Base-by-base conservation (phyloP, 2,113 vertebrate genomes). In the Noctilio leporinus region DNA sequence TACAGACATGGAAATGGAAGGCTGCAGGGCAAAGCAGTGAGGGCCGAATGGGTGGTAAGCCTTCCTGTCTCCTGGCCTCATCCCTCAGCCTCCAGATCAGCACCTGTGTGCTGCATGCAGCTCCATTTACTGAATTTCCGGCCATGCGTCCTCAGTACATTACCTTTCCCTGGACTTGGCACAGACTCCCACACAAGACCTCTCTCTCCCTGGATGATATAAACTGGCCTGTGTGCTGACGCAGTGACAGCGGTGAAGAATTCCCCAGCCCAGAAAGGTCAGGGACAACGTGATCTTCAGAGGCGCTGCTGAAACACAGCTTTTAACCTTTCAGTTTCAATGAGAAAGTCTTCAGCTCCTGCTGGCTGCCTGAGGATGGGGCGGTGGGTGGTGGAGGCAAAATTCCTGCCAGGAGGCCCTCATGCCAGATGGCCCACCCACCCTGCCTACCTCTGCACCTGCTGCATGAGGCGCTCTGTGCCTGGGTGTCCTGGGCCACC, bases 221-320 rank as follows among this genome's bases (percentile, higher is more conserved):
- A 98, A 94, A 97, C 97, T 97, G 94, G 84, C 97, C 96, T 78
- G 0, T 95, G 80, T 28, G 28, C 93, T 98, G 97, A 97, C n/a
- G 89, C 93, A 97, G 84, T 98, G 98, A 98, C 98, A 98, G 97
- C 94, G 97, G 88, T 97, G 96, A 98, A 97, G 98, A 98, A 98
- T 97, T 96, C 88, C 96, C 87, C 87, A 87, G 98, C 93, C 96
- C 95, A 95, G 93, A 98, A 98, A 98, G 98, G 98, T 98, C 98
- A 98, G 57, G 38, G 91, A 97, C 76, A 95, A 96, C 47, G 65
- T 95, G 97, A 98, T 98, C 97, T 97, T 95, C 91, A 98, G 96
- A 88, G 95, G 47, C 55, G 20, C 62, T 96, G 92, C 96, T 94
- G 90, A 98, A 98, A 98, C 97, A 98, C 0, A 96, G 96, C 96